Base-by-base conservation (phyloP, 2,797 vertebrate genomes). In the Poecilia gillii region DNA sequence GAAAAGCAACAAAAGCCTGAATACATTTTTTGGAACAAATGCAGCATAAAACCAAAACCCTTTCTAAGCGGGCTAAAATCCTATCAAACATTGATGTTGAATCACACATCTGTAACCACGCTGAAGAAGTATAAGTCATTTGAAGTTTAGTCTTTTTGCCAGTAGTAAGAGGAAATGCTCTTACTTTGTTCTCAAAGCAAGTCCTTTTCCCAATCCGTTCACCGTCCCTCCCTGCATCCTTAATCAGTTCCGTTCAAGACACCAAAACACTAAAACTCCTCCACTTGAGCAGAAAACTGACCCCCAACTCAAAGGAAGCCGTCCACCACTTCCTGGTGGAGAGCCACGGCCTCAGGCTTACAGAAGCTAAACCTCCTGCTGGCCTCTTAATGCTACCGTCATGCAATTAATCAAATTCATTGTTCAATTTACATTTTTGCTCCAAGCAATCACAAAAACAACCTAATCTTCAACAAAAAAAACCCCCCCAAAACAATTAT, bases 161-260 rank as follows among this genome's bases (percentile, higher is more conserved):
- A 71, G 73, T 33, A 79, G 57, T 13, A 68, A 39, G 51, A 71
- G 82, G 79, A 89, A 87, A 85, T 80, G 1, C 1, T 71, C 76
- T 33, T 33, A 33, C 33, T 33, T 33, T 81, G 43, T 79, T 59
- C 47, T n/a, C 41, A 76, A 74, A 85, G 74, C 76, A 87, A 78
- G 73, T 71, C 49, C 49, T 25, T 20, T 23, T 53, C 33, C 33
- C 62, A 39, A 39, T 66, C 18, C 8, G 9, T 20, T 20, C 36
- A 23, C 16, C 33, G 39, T 66, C 7, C 3, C 62, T 20, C 62
- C 16, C 16, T 36, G 62, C 1, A 20, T 23, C 18, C 62, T 39
- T 39, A 1, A 66, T 39, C 18, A 3, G 62, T 66, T 36, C 7
- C 23, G 18, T 66, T 36, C 62, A 39, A 66, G 33, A 39, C 33